Base-by-base conservation (phyloP, 2,888 invertebrate species). In the Orgyia antiqua region DNA sequence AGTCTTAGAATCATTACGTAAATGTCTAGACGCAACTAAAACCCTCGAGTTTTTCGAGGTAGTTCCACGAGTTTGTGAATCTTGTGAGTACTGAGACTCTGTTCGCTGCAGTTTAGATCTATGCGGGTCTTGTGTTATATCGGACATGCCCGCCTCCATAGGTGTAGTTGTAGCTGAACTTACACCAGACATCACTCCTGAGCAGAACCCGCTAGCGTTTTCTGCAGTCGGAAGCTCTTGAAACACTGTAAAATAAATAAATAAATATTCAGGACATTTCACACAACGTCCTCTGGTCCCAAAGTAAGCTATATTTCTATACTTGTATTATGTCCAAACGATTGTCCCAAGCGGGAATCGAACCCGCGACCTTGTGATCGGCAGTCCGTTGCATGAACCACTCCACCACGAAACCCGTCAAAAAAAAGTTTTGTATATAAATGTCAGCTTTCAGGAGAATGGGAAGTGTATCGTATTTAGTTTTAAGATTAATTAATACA, bases 221-320 rank as follows among this genome's bases (percentile, higher is more conserved):
- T 88, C 87, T 9, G 84, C 74, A 1, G 87, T 87, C 23, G 90
- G 89, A 36, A 91, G 89, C 60, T 94, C 94, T 59, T 93, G 93
- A 66, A 94, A 94, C 33, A 94, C 93, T 94, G 62, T 27, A 21
- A 27, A 24, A 20, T 23, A 23, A 4, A 15, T 4, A 6, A 15
- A n/a, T n/a, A n/a, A n/a, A n/a, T n/a, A n/a, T n/a, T n/a, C n/a
- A n/a, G n/a, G n/a, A n/a, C n/a, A n/a, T n/a, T n/a, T n/a, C n/a
- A n/a, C n/a, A n/a, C n/a, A n/a, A n/a, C n/a, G n/a, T n/a, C n/a
- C n/a, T n/a, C n/a, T n/a, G n/a, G n/a, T n/a, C n/a, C n/a, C n/a
- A n/a, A n/a, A n/a, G n/a, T n/a, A n/a, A n/a, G n/a, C n/a, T n/a
- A n/a, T n/a, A n/a, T n/a, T n/a, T n/a, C n/a, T n/a, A n/a, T n/a